Evolutionary conservation across 2,113 vertebrate genomes (phyloP).

Genomic region (Podarcis muralis): DNA sequence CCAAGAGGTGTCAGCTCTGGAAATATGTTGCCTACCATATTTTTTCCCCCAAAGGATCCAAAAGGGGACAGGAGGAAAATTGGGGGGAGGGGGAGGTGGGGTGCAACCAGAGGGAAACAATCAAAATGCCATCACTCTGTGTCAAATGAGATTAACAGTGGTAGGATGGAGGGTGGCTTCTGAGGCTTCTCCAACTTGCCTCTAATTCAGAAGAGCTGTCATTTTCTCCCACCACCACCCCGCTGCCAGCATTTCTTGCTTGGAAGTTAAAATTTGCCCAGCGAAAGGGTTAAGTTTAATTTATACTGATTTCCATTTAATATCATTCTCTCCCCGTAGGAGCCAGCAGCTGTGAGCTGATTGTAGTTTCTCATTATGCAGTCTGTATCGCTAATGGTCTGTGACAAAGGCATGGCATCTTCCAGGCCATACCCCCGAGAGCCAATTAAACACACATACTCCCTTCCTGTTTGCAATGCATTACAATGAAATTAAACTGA

Average conservation of each 20-base stretch:
- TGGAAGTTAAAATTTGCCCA: conserved; percentile 33
- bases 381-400: conserved; percentile 91
- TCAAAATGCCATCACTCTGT: too few relatives aligned
- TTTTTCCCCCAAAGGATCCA: not conserved
- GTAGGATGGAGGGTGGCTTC: too few relatives aligned
- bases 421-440: conserved; percentile 89
- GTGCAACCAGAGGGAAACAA: not conserved
- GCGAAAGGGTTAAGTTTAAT: conserved; percentile 79
- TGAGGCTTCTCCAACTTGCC: not conserved
- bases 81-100: accelerated
- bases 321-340: conserved; percentile 75
- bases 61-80: not conserved
- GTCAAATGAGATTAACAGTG: not conserved
- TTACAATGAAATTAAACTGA: conserved; percentile 81
- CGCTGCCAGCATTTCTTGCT: not conserved
- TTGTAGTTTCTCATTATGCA: conserved; percentile 88
- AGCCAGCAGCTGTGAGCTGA: conserved; percentile 87
- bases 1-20: not conserved
- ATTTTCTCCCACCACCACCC: not conserved
- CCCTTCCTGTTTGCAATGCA: conserved; percentile 76
- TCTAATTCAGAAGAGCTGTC: not conserved
- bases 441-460: conserved; percentile 86
- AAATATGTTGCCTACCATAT: not conserved
- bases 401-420: conserved; percentile 91
- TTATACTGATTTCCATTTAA: conserved; percentile 79